These are phyloP conservation scores for Ophion ventricosus DNA, from an alignment of 2,888 invertebrate species.

Conservation along the genomic window DNA sequence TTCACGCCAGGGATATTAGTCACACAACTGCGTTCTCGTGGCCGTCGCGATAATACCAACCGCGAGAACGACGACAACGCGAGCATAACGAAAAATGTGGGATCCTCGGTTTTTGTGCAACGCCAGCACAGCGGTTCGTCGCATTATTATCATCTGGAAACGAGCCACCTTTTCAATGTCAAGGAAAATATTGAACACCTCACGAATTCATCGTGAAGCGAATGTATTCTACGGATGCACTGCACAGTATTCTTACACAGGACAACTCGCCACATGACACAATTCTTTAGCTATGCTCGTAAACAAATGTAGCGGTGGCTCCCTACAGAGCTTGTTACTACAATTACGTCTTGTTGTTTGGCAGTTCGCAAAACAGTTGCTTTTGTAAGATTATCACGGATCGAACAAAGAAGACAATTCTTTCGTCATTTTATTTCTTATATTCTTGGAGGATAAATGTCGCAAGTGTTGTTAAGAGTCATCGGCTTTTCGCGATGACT, in stretches of 20 bases:
- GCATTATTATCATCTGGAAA: slow-evolving; percentile 47
- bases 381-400: not conserved
- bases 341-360: not conserved
- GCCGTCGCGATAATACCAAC: slow-evolving; percentile 6
- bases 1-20: slow-evolving; percentile 46
- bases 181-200: slow-evolving; percentile 45
- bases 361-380: not conserved
- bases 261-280: not conserved
- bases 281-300: not conserved
- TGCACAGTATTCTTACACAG: not conserved
- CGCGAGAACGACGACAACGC: slow-evolving; percentile 12
- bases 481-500: too few species aligned
- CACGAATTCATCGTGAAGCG: not conserved
- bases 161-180: slow-evolving; percentile 58
- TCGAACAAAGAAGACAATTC: too few species aligned
- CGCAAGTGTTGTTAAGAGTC: not conserved
- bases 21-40: slow-evolving; percentile 36
- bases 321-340: not conserved
- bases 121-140: slow-evolving; percentile 30
- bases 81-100: slow-evolving; percentile 4
- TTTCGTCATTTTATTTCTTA: not conserved
- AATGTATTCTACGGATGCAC: not conserved
- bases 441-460: not conserved
- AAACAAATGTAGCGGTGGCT: not conserved
- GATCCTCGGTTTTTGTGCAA: slow-evolving; percentile 24